These are phyloP conservation scores for Cyclopterus lumpus DNA, from an alignment of 2,797 vertebrate genomes.

Conservation along the genomic window DNA sequence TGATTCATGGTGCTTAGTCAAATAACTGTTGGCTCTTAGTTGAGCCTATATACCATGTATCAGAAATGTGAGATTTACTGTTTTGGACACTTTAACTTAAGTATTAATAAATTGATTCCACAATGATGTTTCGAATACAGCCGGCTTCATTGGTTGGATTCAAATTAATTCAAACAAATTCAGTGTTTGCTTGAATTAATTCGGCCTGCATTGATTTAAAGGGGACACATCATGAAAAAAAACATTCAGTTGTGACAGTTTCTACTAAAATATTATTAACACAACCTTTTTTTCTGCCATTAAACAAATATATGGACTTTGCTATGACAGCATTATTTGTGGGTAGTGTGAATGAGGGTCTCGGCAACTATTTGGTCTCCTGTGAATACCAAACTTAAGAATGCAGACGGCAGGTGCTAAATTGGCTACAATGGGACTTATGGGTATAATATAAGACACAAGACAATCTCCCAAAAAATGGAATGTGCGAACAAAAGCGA, in stretches of 20 bases:
- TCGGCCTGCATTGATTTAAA: background rate
- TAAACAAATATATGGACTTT: background rate
- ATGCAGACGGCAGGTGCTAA: conserved; percentile 46
- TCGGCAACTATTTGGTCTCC: background rate
- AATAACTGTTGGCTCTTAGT: too few relatives aligned
- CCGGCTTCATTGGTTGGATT: background rate
- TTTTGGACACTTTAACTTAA: background rate
- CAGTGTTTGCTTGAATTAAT: background rate
- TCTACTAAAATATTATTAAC: too few relatives aligned
- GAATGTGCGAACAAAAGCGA: conserved; percentile 48
- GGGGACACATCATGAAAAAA: background rate
- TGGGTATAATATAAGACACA: conserved; percentile 47
- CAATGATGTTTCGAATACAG: background rate
- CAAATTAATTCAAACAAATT: background rate
- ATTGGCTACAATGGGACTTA: conserved; percentile 22
- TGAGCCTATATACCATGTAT: background rate
- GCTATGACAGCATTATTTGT: background rate
- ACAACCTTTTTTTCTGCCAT: too few relatives aligned
- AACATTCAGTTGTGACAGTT: too few relatives aligned
- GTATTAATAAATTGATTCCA: too few relatives aligned
- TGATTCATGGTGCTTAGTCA: too few relatives aligned
- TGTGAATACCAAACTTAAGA: conserved; percentile 22
- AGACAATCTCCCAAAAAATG: conserved; percentile 43
- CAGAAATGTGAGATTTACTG: background rate
- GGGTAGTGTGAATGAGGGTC: background rate